phyloP scores from a whole-genome alignment of 2,113 vertebrate species.

The Oryzias woworae region DNA sequence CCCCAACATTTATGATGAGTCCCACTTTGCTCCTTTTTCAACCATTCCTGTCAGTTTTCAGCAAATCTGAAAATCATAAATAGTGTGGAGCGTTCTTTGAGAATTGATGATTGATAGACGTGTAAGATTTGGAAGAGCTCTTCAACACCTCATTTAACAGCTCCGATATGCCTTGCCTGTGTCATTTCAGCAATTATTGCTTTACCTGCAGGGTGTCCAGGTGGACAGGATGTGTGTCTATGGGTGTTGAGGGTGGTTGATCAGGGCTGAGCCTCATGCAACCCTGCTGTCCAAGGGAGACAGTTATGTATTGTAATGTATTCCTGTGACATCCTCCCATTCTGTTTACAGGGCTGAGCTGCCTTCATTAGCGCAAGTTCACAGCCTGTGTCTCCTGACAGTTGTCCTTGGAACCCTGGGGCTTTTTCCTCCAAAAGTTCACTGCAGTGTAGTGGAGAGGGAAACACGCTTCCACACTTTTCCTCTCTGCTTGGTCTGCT shows the following conservation, averaged over 20 bases:
- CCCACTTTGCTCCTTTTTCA: slow-evolving; percentile 42
- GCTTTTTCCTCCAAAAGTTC: slow-evolving; percentile 75
- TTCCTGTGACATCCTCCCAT: slow-evolving; percentile 78
- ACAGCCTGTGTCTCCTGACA: slow-evolving; percentile 77
- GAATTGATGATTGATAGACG: not conserved
- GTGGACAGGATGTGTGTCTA: slow-evolving; percentile 38
- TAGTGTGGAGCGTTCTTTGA: not conserved
- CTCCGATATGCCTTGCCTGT: slow-evolving; percentile 10
- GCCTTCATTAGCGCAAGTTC: slow-evolving; percentile 82
- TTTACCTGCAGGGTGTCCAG: slow-evolving; percentile 50
- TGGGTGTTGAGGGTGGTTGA: slow-evolving; percentile 16
- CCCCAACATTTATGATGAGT: slow-evolving; percentile 23
- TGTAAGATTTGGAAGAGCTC: too few relatives aligned
- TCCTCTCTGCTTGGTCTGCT: slow-evolving; percentile 36
- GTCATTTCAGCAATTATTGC: slow-evolving; percentile 28
- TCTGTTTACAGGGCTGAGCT: slow-evolving; percentile 80
- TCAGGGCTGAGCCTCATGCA: slow-evolving; percentile 49
- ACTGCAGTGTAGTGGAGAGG: slow-evolving; percentile 51
- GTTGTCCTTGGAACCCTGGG: slow-evolving; percentile 80
- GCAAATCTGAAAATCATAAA: slow-evolving; percentile 2
- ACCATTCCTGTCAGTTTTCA: slow-evolving; percentile 50
- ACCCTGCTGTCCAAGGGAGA: slow-evolving; percentile 71
- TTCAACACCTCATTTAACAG: not conserved
- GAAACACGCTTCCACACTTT: slow-evolving; percentile 41
- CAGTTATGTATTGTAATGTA: slow-evolving; percentile 86